Evolutionary conservation across 2,888 invertebrate genomes (phyloP).

Genomic region (Aspidapion aeneum): DNA sequence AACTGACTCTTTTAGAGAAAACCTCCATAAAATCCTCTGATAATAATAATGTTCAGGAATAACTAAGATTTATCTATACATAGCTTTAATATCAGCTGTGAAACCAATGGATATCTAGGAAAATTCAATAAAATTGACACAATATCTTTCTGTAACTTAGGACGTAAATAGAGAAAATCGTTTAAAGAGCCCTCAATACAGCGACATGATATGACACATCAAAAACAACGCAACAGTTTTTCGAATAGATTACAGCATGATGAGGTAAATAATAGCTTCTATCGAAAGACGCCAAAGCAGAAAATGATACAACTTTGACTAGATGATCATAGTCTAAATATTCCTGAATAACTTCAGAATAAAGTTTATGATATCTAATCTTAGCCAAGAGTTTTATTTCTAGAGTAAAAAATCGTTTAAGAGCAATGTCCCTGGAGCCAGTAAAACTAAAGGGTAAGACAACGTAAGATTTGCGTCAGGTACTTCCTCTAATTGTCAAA

Average conservation of each 20-base stretch:
- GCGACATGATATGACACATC: not conserved
- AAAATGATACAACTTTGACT: not conserved
- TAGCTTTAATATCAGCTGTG: not conserved
- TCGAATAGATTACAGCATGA: not conserved
- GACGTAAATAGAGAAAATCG: not conserved
- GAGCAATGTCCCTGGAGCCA: not conserved
- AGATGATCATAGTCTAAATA: not conserved
- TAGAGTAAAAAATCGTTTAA: not conserved
- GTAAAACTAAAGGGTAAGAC: too few relatives aligned
- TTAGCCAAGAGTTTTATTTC: not conserved
- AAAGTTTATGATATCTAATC: not conserved
- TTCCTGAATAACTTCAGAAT: not conserved
- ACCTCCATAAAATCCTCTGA: not conserved
- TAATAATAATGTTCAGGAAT: not conserved
- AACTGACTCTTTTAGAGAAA: not conserved
- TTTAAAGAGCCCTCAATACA: not conserved
- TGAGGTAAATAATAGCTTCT: not conserved
- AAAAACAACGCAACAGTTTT: not conserved
- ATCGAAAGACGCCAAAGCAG: not conserved
- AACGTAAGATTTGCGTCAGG: too few relatives aligned
- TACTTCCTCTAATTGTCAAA: not conserved
- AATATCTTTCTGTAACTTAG: not conserved
- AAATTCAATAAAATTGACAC: not conserved
- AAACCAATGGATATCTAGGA: not conserved
- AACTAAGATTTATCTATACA: not conserved